Evolutionary conservation across 2,888 invertebrate genomes (phyloP).

Genomic region (Strigamia maritima): DNA sequence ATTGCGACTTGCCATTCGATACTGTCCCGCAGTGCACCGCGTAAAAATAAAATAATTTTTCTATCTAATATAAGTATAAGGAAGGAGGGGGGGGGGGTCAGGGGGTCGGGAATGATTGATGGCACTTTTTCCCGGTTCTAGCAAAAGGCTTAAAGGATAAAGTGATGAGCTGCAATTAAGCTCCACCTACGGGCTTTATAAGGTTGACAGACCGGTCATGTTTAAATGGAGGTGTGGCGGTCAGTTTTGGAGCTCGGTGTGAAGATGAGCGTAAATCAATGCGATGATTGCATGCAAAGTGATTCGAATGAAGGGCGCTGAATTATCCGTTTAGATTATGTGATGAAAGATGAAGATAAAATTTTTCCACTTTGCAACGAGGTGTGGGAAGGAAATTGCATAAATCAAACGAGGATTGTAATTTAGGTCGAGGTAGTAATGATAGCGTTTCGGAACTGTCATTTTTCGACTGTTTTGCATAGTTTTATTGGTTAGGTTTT

Average conservation of each 20-base stretch:
- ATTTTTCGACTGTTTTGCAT: background rate
- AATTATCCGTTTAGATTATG: background rate
- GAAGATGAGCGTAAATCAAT: background rate
- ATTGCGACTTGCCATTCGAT: background rate
- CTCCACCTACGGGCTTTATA: background rate
- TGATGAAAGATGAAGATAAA: background rate
- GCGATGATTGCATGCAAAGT: background rate
- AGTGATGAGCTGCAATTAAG: background rate
- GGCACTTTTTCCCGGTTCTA: background rate
- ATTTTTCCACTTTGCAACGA: background rate
- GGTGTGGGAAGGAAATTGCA: background rate
- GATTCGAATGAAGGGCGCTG: background rate
- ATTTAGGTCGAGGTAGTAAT: background rate
- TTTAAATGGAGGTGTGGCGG: background rate
- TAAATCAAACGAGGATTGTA: background rate
- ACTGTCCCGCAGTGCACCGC: no score
- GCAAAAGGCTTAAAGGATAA: background rate
- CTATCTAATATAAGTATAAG: no score
- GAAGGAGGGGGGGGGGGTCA: no score
- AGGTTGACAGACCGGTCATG: background rate
- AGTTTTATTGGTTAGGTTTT: background rate
- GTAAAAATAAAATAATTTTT: no score
- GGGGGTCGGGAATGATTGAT: no score
- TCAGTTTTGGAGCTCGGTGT: background rate
- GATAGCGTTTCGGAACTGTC: background rate